phyloP scores from a whole-genome alignment of 2,888 invertebrate genomes.

The Nezara viridula region DNA sequence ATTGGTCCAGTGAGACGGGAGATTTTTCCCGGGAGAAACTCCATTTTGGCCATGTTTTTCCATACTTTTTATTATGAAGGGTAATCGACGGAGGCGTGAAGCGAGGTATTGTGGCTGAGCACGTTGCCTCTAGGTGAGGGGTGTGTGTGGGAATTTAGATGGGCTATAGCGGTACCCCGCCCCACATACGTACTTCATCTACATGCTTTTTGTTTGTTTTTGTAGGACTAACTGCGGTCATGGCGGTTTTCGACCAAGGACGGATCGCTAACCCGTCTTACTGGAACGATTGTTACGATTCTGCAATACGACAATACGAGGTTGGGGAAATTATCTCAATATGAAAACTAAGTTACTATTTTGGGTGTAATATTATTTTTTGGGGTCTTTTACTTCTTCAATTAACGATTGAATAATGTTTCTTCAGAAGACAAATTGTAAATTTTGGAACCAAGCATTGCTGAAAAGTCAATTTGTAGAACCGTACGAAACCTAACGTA shows the following conservation, averaged over 20 bases:
- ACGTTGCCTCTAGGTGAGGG: conserved; percentile 14
- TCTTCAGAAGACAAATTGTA: too few species aligned
- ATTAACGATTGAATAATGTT: too few species aligned
- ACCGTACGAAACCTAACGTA: too few species aligned
- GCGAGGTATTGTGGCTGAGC: conserved; percentile 33
- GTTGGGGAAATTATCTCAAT: neutral
- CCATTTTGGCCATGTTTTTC: conserved; percentile 45
- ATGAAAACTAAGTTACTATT: neutral
- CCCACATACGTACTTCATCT: conserved; percentile 18
- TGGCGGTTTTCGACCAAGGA: neutral
- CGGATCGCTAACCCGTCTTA: neutral
- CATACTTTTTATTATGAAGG: conserved; percentile 23
- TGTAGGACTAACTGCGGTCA: neutral
- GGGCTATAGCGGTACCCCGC: conserved; percentile 24
- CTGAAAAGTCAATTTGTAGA: too few species aligned
- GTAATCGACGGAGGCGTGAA: conserved; percentile 37
- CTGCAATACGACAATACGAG: neutral
- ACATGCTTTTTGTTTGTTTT: conserved; percentile 37
- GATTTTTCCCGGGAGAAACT: conserved; percentile 38
- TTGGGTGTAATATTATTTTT: too few species aligned
- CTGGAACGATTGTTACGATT: neutral
- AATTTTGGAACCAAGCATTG: too few species aligned
- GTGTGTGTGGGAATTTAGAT: conserved; percentile 45
- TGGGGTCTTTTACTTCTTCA: too few species aligned
- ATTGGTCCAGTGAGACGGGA: neutral